phyloP scores from a whole-genome alignment of 2,888 invertebrate genomes.

The Malacosoma neustria region DNA sequence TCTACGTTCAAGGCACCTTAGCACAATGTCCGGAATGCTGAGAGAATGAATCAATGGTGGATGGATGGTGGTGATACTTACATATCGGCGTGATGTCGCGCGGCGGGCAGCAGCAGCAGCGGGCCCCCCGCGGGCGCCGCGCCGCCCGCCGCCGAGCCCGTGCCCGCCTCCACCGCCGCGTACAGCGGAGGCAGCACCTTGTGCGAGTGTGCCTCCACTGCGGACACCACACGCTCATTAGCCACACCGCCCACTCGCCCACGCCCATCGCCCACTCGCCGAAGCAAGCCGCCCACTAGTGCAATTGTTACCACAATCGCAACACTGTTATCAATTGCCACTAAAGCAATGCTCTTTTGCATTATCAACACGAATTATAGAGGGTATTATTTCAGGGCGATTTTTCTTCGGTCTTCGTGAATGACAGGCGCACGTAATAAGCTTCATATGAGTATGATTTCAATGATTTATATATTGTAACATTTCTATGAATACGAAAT shows the following conservation, averaged over 20 bases:
- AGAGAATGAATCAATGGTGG: no score
- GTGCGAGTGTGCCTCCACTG: slow-evolving; percentile 59
- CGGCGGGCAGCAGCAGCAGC: slow-evolving; percentile 42
- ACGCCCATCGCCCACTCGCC: slow-evolving; percentile 6
- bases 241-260: slow-evolving; percentile 1
- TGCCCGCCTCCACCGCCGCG: slow-evolving; percentile 54
- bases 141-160: slow-evolving; percentile 19
- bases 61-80: slow-evolving; percentile 35
- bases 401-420: no score
- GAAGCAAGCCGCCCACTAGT: slow-evolving; percentile 15
- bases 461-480: no score
- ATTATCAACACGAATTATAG: no score
- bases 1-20: background rate
- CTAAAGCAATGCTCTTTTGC: no score
- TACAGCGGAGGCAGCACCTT: slow-evolving; percentile 66
- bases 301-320: no score
- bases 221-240: slow-evolving; percentile 36
- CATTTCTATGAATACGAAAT: no score
- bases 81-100: slow-evolving; percentile 36
- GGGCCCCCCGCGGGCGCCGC: slow-evolving; percentile 16
- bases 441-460: no score
- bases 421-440: no score
- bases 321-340: no score
- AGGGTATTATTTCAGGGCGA: no score
- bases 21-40: background rate